Base-by-base conservation (phyloP, 2,888 invertebrate species). In the Heliconius aoede region DNA sequence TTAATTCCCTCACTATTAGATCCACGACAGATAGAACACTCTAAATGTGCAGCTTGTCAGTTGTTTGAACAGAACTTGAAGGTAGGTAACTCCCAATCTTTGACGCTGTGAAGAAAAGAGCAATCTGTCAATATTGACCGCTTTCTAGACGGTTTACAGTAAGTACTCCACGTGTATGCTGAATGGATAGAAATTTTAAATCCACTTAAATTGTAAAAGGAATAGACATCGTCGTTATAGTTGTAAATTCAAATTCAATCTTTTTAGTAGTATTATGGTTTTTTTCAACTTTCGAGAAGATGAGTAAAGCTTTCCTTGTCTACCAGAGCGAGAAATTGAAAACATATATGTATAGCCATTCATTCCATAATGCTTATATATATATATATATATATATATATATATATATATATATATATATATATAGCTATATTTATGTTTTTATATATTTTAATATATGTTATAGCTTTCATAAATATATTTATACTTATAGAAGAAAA, bases 81-180 rank as follows among this genome's bases (percentile, higher is more conserved):
- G 76, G 28, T 72, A 72, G 71, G 28, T 72, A 72, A 64, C 61
- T 65, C 69, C 40, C 74, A 71, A 69, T 77, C 74, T 74, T 77
- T 77, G 77, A 62, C 77, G 76, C 81, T 78, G 79, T 32, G 79
- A 77, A 72, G 78, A 72, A 76, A 78, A 79, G 73, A 75, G 79
- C 78, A 81, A 82, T 83, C 77, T 76, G 85, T 84, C 84, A 85
- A 86, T 85, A 86, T 85, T 85, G 84, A 83, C 85, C 79, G 80
- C 83, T 78, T 81, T 83, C 84, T 82, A 81, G 81, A 72, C 69
- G 76, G 76, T 74, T 72, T 72, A 74, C 51, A 71, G 46, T 30
- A 64, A 71, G 46, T 30, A 64, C 65, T 62, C 28, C 40, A 61
- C 36, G 61, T 75, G 61, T 69, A 69, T 74, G 74, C 55, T 55